phyloP scores from a whole-genome alignment of 2,888 invertebrate genomes.

The Ypsolopha scabrella region DNA sequence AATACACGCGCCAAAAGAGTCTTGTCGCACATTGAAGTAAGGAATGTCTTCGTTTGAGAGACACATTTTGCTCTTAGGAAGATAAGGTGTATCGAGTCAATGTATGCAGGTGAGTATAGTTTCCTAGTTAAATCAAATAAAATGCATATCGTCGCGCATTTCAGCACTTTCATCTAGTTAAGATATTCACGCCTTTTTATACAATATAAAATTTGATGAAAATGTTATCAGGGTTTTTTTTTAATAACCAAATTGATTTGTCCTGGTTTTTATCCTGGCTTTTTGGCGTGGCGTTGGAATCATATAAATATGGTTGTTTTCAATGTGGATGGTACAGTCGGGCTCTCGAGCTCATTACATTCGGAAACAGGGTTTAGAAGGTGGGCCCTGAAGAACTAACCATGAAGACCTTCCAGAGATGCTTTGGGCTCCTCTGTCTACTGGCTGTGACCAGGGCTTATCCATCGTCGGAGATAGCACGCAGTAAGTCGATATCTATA shows the following conservation, averaged over 20 bases:
- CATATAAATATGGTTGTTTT: conserved; percentile 31
- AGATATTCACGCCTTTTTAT: background rate
- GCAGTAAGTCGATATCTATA: conserved; percentile 13
- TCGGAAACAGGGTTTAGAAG: conserved; percentile 11
- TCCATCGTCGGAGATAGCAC: background rate
- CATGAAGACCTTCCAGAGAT: conserved; percentile 18
- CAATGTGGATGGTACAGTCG: conserved; percentile 28
- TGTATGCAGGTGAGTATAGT: conserved; percentile 10
- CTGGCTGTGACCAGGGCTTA: conserved; percentile 8
- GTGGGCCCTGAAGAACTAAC: conserved; percentile 14
- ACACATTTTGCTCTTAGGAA: too few relatives aligned
- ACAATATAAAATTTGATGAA: conserved; percentile 19
- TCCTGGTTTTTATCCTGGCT: conserved; percentile 26
- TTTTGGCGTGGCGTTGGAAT: conserved; percentile 19
- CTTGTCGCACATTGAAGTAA: too few relatives aligned
- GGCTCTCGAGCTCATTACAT: conserved; percentile 24
- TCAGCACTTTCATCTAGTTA: background rate
- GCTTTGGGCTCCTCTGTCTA: conserved; percentile 20
- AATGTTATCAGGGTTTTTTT: conserved; percentile 24
- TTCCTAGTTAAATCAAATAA: background rate
- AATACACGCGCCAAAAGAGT: too few relatives aligned
- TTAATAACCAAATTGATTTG: conserved; percentile 50
- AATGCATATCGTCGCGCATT: background rate
- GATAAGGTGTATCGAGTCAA: too few relatives aligned
- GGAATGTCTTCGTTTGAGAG: too few relatives aligned